These are phyloP conservation scores for Lamprotornis superbus DNA, from an alignment of 2,113 vertebrate species.

Conservation along the genomic window DNA sequence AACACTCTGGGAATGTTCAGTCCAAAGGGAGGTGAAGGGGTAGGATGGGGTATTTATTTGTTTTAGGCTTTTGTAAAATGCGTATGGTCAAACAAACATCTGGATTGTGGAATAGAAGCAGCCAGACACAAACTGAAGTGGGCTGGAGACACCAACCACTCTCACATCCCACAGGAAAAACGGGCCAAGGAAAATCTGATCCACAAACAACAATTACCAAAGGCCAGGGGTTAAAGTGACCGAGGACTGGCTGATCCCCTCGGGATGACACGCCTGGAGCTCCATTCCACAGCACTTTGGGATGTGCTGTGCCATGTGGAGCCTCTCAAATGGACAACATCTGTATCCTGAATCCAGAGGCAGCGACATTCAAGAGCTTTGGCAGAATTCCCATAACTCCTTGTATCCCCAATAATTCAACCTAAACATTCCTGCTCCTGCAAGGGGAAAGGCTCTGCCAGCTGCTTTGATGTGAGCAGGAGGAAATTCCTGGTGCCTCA, in stretches of 20 bases:
- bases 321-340: background rate
- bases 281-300: background rate
- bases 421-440: background rate
- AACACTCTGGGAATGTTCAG: background rate
- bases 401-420: fast-evolving
- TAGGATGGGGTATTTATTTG: background rate
- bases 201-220: background rate
- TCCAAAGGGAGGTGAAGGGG: background rate
- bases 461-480: background rate
- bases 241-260: background rate
- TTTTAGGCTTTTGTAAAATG: background rate
- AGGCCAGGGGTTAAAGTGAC: background rate
- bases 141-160: background rate
- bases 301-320: fast-evolving
- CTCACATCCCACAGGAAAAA: background rate
- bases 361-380: fast-evolving
- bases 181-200: background rate
- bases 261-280: background rate
- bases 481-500: background rate
- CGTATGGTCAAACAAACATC: background rate
- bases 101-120: background rate
- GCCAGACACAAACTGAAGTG: background rate
- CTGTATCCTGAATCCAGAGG: background rate
- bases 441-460: background rate
- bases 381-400: background rate